Evolutionary conservation across 1,140 invertebrate genomes (phyloP).

Genomic region (Dufourea novaeangliae): DNA sequence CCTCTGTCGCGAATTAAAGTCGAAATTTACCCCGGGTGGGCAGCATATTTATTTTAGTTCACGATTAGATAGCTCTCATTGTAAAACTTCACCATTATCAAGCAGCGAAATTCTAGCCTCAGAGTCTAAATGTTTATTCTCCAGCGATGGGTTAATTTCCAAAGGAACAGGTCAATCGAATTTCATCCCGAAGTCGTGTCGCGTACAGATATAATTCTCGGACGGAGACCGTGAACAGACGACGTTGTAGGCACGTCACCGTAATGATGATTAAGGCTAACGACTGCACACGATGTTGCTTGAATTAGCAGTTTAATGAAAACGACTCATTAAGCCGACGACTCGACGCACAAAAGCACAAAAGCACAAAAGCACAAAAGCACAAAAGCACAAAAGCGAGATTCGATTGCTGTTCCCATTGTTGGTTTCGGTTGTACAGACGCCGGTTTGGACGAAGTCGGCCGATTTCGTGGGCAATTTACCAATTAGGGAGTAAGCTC

Average conservation of each 20-base stretch:
- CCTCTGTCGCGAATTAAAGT: conserved; percentile 15
- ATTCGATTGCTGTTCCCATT: not conserved
- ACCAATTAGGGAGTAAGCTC: not conserved
- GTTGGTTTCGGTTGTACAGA: too few relatives aligned
- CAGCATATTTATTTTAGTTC: too few relatives aligned
- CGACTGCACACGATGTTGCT: conserved; percentile 18
- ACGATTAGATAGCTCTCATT: too few relatives aligned
- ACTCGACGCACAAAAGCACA: not conserved
- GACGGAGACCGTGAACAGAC: not conserved
- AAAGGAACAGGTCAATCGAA: not conserved
- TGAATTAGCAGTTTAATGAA: conserved; percentile 53
- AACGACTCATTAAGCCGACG: conserved; percentile 3
- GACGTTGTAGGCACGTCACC: not conserved
- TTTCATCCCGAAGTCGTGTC: not conserved
- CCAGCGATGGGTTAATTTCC: not conserved
- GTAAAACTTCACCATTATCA: too few relatives aligned
- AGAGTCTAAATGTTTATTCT: not conserved
- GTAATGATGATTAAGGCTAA: conserved; percentile 53
- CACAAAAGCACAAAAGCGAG: too few relatives aligned
- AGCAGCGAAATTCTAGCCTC: not conserved
- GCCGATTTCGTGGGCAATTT: not conserved
- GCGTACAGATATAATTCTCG: not conserved
- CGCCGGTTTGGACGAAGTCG: not conserved
- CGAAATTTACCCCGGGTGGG: conserved; percentile 30
- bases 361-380: too few relatives aligned